These are phyloP conservation scores for Diacarnus erythraeanus DNA, from an alignment of 37 sponge, comb jelly and placozoan genomes.

Conservation along the genomic window DNA sequence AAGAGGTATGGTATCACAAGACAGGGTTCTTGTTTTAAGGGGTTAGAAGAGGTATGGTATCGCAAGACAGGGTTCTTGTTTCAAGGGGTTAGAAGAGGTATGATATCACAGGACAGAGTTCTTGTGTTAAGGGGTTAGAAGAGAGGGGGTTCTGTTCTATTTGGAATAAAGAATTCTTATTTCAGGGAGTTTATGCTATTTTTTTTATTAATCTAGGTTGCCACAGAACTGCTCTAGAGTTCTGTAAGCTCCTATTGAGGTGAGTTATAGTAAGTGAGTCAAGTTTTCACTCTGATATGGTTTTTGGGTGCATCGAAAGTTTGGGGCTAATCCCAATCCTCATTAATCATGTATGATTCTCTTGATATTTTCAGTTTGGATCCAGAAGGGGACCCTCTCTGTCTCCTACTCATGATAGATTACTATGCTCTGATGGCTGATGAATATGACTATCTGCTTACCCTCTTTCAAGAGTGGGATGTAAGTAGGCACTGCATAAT, in stretches of 20 bases:
- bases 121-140: no score
- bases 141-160: no score
- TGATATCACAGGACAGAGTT: no score
- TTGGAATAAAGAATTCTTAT: background rate
- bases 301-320: background rate
- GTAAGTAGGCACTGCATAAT: conserved; percentile 19
- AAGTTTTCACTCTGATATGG: no score
- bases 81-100: no score
- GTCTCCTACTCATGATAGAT: conserved; percentile 86
- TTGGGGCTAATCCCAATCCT: no score
- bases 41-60: no score
- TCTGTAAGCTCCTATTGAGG: conserved; percentile 89
- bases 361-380: conserved; percentile 71
- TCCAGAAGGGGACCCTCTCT: conserved; percentile 90
- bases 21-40: no score
- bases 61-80: no score
- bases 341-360: background rate
- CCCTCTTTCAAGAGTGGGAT: conserved; percentile 75
- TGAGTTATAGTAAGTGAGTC: no score
- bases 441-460: conserved; percentile 70
- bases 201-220: conserved; percentile 66
- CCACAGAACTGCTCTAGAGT: conserved; percentile 89
- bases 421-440: conserved; percentile 80
- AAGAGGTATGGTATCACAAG: no score
- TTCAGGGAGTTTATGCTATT: background rate